Evolutionary conservation across 2,113 vertebrate species (phyloP).

Genomic region (Glaucomys volans): DNA sequence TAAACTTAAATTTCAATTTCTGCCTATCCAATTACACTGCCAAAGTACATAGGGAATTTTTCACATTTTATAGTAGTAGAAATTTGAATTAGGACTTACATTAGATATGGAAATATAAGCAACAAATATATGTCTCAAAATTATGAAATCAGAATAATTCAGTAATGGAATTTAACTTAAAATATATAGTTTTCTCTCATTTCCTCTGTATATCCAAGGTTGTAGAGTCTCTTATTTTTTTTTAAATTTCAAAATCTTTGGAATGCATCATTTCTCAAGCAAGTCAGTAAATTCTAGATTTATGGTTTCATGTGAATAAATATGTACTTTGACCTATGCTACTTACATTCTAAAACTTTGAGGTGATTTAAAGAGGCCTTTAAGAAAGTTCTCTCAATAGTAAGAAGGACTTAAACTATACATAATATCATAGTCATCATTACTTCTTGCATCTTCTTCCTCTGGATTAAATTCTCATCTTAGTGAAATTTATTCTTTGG

Average conservation of each 20-base stretch:
- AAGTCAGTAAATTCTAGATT: neutral
- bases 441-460: neutral
- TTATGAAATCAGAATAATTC: neutral
- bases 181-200: neutral
- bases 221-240: neutral
- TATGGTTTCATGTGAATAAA: neutral
- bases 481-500: neutral
- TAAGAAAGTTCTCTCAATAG: neutral
- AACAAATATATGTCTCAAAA: neutral
- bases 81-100: neutral
- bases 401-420: neutral
- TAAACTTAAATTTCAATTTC: neutral
- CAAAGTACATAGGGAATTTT: neutral
- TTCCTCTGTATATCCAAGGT: neutral
- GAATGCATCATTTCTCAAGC: neutral
- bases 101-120: neutral
- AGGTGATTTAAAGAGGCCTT: neutral
- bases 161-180: neutral
- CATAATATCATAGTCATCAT: neutral
- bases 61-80: neutral
- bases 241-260: neutral
- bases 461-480: neutral
- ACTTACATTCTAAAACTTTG: neutral
- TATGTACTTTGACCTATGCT: neutral
- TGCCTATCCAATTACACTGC: neutral